phyloP scores from a whole-genome alignment of 2,113 vertebrate genomes.

The Rhabdornis inornatus region DNA sequence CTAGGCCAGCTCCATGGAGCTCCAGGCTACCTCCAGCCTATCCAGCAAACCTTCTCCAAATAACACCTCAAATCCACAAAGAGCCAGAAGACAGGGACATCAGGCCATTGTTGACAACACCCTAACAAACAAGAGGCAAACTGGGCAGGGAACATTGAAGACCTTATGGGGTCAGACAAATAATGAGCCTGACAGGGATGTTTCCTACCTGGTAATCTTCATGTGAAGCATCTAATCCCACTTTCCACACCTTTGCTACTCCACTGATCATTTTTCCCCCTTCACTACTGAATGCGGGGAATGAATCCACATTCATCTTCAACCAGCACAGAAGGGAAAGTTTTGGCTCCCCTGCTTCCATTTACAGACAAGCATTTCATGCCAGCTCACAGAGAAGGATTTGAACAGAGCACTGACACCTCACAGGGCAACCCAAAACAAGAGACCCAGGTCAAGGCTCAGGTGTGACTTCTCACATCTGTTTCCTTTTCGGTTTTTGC shows the following conservation, averaged over 20 bases:
- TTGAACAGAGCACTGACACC: background rate
- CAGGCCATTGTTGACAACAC: background rate
- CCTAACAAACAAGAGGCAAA: background rate
- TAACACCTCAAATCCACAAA: background rate
- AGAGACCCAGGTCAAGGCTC: background rate
- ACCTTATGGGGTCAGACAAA: background rate
- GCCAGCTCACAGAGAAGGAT: background rate
- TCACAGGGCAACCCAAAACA: background rate
- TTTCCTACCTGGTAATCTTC: background rate
- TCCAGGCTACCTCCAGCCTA: background rate
- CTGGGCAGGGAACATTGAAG: background rate
- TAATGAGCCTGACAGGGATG: background rate
- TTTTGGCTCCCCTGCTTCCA: accelerated
- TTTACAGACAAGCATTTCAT: background rate
- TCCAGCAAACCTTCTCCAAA: background rate
- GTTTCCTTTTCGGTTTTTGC: background rate
- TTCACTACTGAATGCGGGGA: background rate
- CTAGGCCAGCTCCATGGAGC: background rate
- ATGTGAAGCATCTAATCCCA: background rate
- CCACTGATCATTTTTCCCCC: background rate
- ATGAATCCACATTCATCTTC: background rate
- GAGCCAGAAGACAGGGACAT: background rate
- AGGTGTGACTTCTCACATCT: background rate
- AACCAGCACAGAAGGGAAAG: background rate
- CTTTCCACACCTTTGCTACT: background rate